Conservation (phyloP, 2,888 invertebrate species). For the Octonoba sinensis region DNA sequence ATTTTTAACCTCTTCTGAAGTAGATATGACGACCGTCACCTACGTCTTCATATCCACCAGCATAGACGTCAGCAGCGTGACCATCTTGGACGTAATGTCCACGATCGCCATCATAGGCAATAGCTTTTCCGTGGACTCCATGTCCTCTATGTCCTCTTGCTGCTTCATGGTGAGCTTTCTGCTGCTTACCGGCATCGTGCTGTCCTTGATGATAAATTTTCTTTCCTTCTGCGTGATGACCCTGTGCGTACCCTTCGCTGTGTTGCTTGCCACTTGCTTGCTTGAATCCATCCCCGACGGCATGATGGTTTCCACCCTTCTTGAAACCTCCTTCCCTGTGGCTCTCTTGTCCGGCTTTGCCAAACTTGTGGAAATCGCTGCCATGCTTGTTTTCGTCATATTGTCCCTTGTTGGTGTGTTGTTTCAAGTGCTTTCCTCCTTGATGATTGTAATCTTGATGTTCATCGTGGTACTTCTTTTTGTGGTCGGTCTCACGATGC, state of each 20-base stretch:
- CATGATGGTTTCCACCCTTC: conserved; percentile 55
- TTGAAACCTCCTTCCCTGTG: conserved; percentile 37
- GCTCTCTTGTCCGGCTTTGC: conserved; percentile 39
- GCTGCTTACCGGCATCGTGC: conserved; percentile 34
- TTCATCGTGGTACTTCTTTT: conserved; percentile 61
- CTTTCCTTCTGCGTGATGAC: conserved; percentile 39
- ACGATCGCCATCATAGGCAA: conserved; percentile 20
- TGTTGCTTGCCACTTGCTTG: conserved; percentile 36
- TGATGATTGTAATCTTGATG: conserved; percentile 54
- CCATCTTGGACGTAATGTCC: conserved; percentile 23
- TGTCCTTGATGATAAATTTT: conserved; percentile 39
- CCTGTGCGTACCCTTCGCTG: conserved; percentile 34
- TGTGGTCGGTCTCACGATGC: conserved; percentile 56
- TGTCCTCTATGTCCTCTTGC: conserved; percentile 34
- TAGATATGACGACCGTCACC: conserved; percentile 39
- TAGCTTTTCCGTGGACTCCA: conserved; percentile 32
- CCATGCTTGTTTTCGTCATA: conserved; percentile 56
- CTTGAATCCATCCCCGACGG: conserved; percentile 34
- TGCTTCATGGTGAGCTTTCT: conserved; percentile 42
- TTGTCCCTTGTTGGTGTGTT: conserved; percentile 50
- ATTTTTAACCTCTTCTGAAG: conserved; percentile 38
- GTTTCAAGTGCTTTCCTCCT: conserved; percentile 52
- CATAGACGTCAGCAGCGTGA: conserved; percentile 10
- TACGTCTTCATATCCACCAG: conserved; percentile 28
- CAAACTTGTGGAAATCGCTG: conserved; percentile 55